Percentiles rank a stretch among this genome's conserved stretches.
Evolutionary conservation across 2,113 vertebrate species (phyloP).

Genomic region (Xyrauchen texanus): DNA sequence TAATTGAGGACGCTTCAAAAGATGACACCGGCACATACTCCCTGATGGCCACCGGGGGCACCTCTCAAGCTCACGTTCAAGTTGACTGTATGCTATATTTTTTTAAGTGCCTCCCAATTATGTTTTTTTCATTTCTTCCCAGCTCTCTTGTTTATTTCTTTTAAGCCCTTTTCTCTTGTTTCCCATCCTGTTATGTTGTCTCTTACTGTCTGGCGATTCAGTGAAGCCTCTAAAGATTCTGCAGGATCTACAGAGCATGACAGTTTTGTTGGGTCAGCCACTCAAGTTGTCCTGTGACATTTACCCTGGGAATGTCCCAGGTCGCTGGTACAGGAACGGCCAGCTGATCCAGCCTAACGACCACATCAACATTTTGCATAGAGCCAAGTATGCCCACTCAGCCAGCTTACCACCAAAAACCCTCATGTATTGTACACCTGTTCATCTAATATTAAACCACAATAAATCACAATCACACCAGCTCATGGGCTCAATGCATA

Average conservation of each 20-base stretch:
- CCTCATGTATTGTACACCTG: neutral
- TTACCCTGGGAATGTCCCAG: slow-evolving; percentile 83
- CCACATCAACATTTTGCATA: slow-evolving; percentile 85
- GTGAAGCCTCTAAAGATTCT: slow-evolving; percentile 92
- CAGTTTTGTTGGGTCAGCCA: slow-evolving; percentile 85
- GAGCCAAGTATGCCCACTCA: slow-evolving; percentile 77
- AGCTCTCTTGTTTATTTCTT: neutral
- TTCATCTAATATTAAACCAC: neutral
- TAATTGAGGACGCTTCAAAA: slow-evolving; percentile 90
- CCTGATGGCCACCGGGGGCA: slow-evolving; percentile 92
- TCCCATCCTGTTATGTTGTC: neutral
- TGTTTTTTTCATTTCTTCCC: too few species aligned
- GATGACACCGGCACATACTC: slow-evolving; percentile 91
- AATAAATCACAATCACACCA: neutral
- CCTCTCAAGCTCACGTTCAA: slow-evolving; percentile 81
- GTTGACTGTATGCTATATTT: slow-evolving; percentile 82
- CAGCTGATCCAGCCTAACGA: slow-evolving; percentile 87
- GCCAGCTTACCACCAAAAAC: too few species aligned
- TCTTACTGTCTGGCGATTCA: slow-evolving; percentile 53
- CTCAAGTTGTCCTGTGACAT: slow-evolving; percentile 91
- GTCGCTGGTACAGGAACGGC: slow-evolving; percentile 96
- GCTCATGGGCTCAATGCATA: neutral
- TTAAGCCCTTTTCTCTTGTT: neutral
- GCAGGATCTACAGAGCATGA: slow-evolving; percentile 84
- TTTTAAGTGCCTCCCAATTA: neutral